These are phyloP conservation scores for Alethe diademata DNA, from an alignment of 2,113 vertebrate genomes.

Conservation along the genomic window DNA sequence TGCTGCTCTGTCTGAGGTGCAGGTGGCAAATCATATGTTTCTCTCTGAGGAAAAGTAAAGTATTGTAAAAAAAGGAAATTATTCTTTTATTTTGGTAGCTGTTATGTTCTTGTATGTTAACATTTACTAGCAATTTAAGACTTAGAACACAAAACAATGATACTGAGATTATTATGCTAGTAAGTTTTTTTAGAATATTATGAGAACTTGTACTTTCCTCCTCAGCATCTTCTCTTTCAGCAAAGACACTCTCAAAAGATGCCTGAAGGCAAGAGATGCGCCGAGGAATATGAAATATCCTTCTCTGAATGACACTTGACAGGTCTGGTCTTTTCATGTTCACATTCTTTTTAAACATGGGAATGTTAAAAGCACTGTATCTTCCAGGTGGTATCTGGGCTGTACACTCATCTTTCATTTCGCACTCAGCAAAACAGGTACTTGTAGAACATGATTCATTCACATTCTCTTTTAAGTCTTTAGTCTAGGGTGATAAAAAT, in stretches of 20 bases:
- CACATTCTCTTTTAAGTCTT: neutral
- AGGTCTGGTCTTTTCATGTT: neutral
- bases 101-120: neutral
- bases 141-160: neutral
- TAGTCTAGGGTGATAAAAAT: neutral
- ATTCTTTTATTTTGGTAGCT: neutral
- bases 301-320: neutral
- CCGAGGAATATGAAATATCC: neutral
- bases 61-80: neutral
- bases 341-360: neutral
- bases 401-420: neutral
- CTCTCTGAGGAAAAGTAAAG: neutral
- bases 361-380: neutral
- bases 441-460: neutral
- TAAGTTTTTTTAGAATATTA: neutral
- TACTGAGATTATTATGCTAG: neutral
- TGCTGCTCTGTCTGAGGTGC: neutral
- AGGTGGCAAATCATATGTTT: neutral
- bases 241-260: neutral
- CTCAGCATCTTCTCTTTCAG: neutral
- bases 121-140: neutral
- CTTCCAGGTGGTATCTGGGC: neutral
- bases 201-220: neutral
- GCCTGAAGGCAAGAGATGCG: neutral
- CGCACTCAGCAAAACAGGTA: neutral